Percentiles rank a stretch among this genome's conserved stretches.
phyloP scores from a whole-genome alignment of 1,140 invertebrate genomes.

The Myzus persicae region DNA sequence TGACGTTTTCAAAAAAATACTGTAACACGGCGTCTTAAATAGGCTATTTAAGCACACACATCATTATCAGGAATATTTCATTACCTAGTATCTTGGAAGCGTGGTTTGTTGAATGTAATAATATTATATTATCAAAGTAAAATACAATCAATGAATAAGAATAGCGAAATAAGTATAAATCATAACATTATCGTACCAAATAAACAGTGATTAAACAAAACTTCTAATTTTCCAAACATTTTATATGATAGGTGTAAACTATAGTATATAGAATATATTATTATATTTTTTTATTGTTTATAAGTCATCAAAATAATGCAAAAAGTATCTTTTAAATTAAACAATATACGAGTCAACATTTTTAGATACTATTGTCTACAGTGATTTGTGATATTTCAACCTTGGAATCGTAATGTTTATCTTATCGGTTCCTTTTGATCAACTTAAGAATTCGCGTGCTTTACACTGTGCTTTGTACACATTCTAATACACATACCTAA shows the following conservation, averaged over 20 bases:
- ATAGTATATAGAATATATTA: too few relatives aligned
- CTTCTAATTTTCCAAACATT: too few relatives aligned
- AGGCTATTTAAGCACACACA: background rate
- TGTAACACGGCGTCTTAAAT: background rate
- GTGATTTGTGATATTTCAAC: too few relatives aligned
- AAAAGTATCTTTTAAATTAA: background rate
- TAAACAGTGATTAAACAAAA: background rate
- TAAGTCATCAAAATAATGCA: background rate
- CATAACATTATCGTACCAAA: background rate
- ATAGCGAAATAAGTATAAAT: background rate
- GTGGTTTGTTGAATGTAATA: background rate
- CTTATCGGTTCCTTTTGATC: slow-evolving; percentile 13
- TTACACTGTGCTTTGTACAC: background rate
- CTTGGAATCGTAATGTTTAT: background rate
- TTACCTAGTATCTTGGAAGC: background rate
- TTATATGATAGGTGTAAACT: too few relatives aligned
- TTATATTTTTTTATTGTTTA: accelerated
- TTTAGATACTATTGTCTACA: background rate
- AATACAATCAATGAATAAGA: background rate
- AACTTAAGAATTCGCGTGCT: background rate
- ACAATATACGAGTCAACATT: background rate
- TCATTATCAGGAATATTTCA: background rate
- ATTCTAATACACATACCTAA: background rate
- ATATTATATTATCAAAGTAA: background rate
- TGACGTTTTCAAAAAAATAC: background rate